Conservation (phyloP, 2,113 vertebrate species). For the Callipepla californica region DNA sequence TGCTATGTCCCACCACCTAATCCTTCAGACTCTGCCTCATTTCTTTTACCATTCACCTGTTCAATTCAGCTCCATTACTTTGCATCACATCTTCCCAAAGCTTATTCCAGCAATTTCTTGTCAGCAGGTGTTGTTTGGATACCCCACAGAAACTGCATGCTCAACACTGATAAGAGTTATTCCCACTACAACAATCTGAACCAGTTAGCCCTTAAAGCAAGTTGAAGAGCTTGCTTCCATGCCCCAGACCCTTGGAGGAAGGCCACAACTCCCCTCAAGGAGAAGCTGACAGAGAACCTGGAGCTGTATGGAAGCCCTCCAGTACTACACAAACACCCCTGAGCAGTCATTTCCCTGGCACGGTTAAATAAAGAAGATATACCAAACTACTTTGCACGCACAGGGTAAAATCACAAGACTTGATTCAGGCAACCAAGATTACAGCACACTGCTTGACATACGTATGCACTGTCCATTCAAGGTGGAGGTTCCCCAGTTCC, state of each 20-base stretch:
- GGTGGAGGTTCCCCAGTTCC: constrained; percentile 18
- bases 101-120: constrained; percentile 1
- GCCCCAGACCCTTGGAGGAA: background rate
- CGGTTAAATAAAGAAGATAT: background rate
- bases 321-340: constrained; percentile 33
- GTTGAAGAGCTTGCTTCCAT: background rate
- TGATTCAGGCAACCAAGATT: constrained; percentile 17
- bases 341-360: background rate
- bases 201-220: background rate
- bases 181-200: constrained; percentile 12
- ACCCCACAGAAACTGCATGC: constrained; percentile 45
- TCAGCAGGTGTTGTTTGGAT: constrained; percentile 48
- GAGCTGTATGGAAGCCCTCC: background rate
- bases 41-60: background rate
- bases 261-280: background rate
- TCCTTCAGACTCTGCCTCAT: background rate
- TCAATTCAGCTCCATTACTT: background rate
- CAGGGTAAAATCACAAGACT: constrained; percentile 46
- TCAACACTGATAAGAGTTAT: constrained; percentile 31
- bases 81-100: background rate
- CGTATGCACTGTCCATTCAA: background rate
- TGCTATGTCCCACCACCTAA: constrained; percentile 38
- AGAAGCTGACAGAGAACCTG: background rate
- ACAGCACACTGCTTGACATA: background rate
- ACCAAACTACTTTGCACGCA: background rate